Evolutionary conservation across 2,888 invertebrate species (phyloP), one percentile per base, ranked within the genome.

Genomic region (Trypoxylon attenuatum): DNA sequence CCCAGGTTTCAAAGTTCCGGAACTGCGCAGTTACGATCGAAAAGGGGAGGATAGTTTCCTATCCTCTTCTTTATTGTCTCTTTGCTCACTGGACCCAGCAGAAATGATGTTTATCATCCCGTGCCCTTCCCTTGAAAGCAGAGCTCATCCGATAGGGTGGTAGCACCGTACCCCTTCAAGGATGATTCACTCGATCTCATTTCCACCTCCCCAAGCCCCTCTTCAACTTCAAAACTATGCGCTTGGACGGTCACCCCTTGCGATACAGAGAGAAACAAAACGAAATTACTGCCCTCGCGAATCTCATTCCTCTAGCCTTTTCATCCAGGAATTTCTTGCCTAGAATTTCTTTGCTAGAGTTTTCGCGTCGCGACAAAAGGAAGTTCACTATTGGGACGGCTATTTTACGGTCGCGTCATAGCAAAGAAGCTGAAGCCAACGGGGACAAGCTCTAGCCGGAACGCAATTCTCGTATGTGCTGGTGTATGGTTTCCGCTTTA

Each of bases 401-500:
- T n/a, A n/a, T n/a, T n/a, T n/a, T n/a, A n/a, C n/a, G n/a, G n/a
- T n/a, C 25, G 25, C 25, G 25, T 25, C 25, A 8, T 25, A n/a
- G n/a, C n/a, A n/a, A n/a, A n/a, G n/a, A n/a, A n/a, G n/a, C n/a
- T n/a, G n/a, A n/a, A n/a, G n/a, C n/a, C n/a, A n/a, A n/a, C n/a
- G 10, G 10, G 10, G 27, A n/a, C n/a, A n/a, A n/a, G n/a, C n/a
- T n/a, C n/a, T n/a, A 15, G 56, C 54, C 22, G 61, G 66, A 64
- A 64, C 52, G 63, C 22, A 62, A 68, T 60, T 61, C 71, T 51
- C 41, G n/a, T n/a, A 57, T 61, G 68, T 71, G 64, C n/a, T 62
- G 75, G 77, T 76, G 75, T 78, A 78, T 71, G 76, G 77, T 83
- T 83, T 80, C 71, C 77, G 76, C 70, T 80, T 78, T 77, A 75